These are phyloP conservation scores for Microtus pennsylvanicus DNA, from an alignment of 2,113 vertebrate species.

Conservation along the genomic window DNA sequence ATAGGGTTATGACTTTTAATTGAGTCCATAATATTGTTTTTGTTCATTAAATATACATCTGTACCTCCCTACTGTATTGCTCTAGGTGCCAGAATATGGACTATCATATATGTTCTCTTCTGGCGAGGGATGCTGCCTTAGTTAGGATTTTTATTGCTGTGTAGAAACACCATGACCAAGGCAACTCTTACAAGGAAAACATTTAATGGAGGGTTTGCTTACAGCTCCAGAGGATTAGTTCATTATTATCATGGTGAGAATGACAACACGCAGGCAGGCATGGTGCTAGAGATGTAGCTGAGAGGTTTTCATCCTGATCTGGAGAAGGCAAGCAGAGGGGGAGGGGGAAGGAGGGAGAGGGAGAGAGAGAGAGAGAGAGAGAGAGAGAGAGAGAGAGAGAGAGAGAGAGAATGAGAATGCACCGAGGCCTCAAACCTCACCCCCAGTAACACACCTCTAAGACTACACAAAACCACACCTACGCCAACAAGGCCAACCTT, in stretches of 20 bases:
- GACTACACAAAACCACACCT: not conserved
- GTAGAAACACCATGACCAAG: not conserved
- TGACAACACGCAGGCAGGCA: not conserved
- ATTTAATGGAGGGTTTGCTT: not conserved
- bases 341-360: no score
- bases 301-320: not conserved
- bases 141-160: not conserved
- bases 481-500: not conserved
- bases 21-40: not conserved
- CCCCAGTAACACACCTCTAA: no score
- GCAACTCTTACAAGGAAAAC: not conserved
- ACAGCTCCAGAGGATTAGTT: not conserved
- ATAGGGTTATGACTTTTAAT: slow-evolving; percentile 8
- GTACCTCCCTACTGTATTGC: not conserved
- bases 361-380: no score
- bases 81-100: not conserved
- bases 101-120: not conserved
- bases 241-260: not conserved
- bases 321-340: not conserved
- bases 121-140: not conserved
- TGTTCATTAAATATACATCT: slow-evolving; percentile 11
- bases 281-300: not conserved
- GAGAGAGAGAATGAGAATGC: no score
- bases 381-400: no score
- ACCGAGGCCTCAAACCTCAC: no score